Evolutionary conservation across 2,113 vertebrate genomes (phyloP), one percentile per base, ranked within the genome.

Genomic region (Xenotilapia flavipinnis): DNA sequence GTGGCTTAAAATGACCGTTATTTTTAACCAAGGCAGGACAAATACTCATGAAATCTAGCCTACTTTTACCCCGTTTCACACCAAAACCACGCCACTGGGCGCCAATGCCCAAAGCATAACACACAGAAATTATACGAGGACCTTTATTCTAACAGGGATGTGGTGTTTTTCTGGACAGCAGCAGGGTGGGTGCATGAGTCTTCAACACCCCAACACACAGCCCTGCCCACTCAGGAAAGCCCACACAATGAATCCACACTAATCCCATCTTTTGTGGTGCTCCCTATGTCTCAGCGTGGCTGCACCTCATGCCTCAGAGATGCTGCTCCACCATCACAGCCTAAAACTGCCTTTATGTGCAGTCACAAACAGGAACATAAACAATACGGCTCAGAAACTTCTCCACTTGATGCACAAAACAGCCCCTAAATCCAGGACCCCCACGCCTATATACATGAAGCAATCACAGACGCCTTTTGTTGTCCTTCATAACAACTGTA

Each of bases 231-330:
- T 56, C 55, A 54, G 7, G n/a, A 81, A 51, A 49, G 56, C 49
- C 70, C 73, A 77, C 45, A 77, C 73, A 77, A 77, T n/a, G 73
- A 77, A 51, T 77, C 79, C 82, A 88, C 85, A 88, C 79, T 87
- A 86, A 90, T 58, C 86, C 87, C 58, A 87, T 81, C 86, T 60
- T 86, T 60, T 81, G 68, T 89, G 56, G 80, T 84, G 3, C 80
- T 85, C 21, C 33, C 51, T 31, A 51, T 77, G 73, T 77, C 73
- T 89, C 82, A 81, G 23, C 23, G 28, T 28, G 60, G 60, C 81
- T 81, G 9, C 19, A 56, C 51, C 58, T 81, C 86, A 60, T 23
- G 40, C 68, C 81, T 82, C 80, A 80, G 58, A 85, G 54, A 47
- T 28, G 83, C 79, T 53, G 85, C 75, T 84, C 15, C 82, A 83